Conservation (phyloP, 2,888 invertebrate species). For the Melanotus villosus region DNA sequence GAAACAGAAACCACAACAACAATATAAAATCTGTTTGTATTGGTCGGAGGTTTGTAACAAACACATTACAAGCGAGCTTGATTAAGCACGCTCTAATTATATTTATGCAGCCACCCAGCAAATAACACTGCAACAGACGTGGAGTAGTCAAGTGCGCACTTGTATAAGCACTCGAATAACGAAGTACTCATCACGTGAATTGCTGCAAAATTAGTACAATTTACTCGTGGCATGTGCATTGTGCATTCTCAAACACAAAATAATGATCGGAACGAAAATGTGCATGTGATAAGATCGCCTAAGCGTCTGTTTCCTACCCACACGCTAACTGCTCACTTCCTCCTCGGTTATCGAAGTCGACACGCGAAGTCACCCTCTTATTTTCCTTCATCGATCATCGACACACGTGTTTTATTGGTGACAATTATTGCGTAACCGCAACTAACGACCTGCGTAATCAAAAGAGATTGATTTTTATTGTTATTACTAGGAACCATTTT, state of each 20-base stretch:
- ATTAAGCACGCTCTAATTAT: too few relatives aligned
- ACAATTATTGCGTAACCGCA: conserved; percentile 24
- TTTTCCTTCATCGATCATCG: conserved; percentile 31
- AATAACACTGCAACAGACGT: background rate
- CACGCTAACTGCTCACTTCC: conserved; percentile 59
- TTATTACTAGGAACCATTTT: background rate
- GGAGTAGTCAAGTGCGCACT: background rate
- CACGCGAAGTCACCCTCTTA: conserved; percentile 48
- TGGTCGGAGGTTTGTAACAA: too few relatives aligned
- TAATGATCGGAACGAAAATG: conserved; percentile 42
- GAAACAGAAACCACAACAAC: too few relatives aligned
- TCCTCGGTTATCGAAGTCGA: conserved; percentile 50
- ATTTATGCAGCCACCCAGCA: background rate
- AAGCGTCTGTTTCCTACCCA: conserved; percentile 53
- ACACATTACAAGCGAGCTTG: too few relatives aligned
- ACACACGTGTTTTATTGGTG: conserved; percentile 21
- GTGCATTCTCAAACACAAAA: conserved; percentile 21
- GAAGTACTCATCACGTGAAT: conserved; percentile 14
- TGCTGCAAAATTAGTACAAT: conserved; percentile 22
- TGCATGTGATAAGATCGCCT: conserved; percentile 44
- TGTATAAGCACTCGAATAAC: conserved; percentile 16
- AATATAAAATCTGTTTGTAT: too few relatives aligned
- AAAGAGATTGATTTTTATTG: background rate
- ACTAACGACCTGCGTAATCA: conserved; percentile 20
- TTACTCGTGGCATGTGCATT: conserved; percentile 23